A percentile compares a stretch with the other conserved stretches of the same genome.
phyloP scores from a whole-genome alignment of 2,113 vertebrate species.

The Kryptolebias marmoratus region DNA sequence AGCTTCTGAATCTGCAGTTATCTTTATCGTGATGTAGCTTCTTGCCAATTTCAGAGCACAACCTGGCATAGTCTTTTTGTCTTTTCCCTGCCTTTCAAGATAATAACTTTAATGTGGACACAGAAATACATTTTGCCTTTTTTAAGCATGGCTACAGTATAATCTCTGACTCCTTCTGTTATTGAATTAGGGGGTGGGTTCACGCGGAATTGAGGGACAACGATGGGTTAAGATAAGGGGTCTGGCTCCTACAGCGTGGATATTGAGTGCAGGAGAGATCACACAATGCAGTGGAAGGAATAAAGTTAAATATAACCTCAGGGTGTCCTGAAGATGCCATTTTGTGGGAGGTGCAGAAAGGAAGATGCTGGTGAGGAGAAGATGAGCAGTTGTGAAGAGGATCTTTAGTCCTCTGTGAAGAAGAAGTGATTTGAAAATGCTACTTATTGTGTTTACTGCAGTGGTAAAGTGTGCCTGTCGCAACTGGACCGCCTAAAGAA shows the following conservation, averaged over 20 bases:
- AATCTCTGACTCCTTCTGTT: constrained; percentile 82
- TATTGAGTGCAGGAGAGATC: constrained; percentile 72
- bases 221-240: constrained; percentile 58
- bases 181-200: constrained; percentile 77
- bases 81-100: constrained; percentile 71
- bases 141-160: constrained; percentile 74
- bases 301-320: constrained; percentile 80
- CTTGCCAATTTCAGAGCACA: constrained; percentile 39
- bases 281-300: constrained; percentile 71
- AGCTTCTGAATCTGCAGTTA: constrained; percentile 52
- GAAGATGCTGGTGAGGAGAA: constrained; percentile 35
- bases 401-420: constrained; percentile 53
- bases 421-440: constrained; percentile 17
- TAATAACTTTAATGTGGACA: constrained; percentile 84
- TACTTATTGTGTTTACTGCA: constrained; percentile 57
- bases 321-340: constrained; percentile 64
- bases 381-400: constrained; percentile 28
- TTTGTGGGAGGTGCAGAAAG: constrained; percentile 50
- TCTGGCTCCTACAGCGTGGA: constrained; percentile 49
- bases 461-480: too few relatives aligned
- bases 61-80: constrained; percentile 37
- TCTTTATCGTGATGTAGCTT: constrained; percentile 58
- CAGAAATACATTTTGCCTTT: constrained; percentile 81
- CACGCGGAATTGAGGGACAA: constrained; percentile 41
- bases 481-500: too few relatives aligned